Evolutionary conservation across 2,113 vertebrate species (phyloP).

Genomic region (Falco punctatus): DNA sequence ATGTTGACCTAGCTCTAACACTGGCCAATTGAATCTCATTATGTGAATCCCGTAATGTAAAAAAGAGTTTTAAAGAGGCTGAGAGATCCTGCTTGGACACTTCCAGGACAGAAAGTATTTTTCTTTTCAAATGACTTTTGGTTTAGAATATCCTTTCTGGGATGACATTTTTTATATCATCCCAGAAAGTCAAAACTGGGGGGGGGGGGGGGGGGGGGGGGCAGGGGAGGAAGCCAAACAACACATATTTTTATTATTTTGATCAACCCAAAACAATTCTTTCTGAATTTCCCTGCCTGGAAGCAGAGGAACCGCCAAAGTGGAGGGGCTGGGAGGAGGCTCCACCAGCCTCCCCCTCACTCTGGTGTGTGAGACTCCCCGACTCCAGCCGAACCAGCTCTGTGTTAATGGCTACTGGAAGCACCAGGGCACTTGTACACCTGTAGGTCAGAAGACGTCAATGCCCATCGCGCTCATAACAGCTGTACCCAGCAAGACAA

Average conservation of each 20-base stretch:
- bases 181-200: background rate
- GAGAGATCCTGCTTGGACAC: background rate
- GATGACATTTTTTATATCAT: background rate
- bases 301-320: too few species aligned
- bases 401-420: background rate
- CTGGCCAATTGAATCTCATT: background rate
- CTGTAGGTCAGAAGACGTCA: background rate
- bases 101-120: background rate
- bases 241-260: background rate
- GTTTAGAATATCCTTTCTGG: background rate
- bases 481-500: background rate
- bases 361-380: background rate
- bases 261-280: background rate
- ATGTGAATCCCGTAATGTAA: background rate
- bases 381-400: background rate
- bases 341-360: background rate
- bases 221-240: accelerated
- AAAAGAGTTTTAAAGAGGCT: background rate
- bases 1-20: background rate
- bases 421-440: background rate
- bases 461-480: background rate
- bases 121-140: background rate
- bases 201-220: too few species aligned
- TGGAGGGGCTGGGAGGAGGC: background rate
- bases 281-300: background rate